Percentiles rank a stretch among this genome's conserved stretches.
phyloP scores from a whole-genome alignment of 1,140 invertebrate species.

The Aleiodes sp. region DNA sequence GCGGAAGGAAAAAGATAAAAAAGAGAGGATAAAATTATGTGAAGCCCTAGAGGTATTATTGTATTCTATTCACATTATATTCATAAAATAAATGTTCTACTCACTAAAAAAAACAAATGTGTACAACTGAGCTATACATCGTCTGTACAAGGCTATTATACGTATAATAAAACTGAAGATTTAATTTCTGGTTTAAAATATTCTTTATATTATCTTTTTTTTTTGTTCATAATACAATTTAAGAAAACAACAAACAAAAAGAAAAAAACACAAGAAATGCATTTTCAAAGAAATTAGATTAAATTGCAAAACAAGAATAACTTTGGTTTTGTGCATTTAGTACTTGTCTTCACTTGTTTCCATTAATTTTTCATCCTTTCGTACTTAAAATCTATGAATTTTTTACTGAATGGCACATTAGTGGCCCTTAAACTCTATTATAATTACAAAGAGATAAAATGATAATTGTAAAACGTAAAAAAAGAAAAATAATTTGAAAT shows the following conservation, averaged over 20 bases:
- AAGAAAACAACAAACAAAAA: neutral
- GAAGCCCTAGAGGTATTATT: conserved; percentile 42
- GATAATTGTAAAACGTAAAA: no score
- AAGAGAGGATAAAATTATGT: conserved; percentile 24
- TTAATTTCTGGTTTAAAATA: conserved; percentile 36
- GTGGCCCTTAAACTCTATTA: no score
- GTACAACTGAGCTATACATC: conserved; percentile 52
- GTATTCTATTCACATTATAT: conserved; percentile 56
- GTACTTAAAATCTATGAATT: neutral
- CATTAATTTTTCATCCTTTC: neutral
- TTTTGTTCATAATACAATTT: neutral
- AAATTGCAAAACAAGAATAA: neutral
- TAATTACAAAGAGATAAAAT: no score
- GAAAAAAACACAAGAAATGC: neutral
- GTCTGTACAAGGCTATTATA: conserved; percentile 52
- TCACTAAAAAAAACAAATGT: conserved; percentile 44
- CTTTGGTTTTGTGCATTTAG: neutral
- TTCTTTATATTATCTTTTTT: neutral
- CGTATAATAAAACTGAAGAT: conserved; percentile 53
- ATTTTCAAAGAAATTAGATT: neutral
- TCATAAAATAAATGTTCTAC: conserved; percentile 54
- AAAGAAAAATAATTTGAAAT: neutral
- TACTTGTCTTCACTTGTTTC: neutral
- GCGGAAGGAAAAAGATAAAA: conserved; percentile 21
- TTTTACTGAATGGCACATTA: neutral